These are phyloP conservation scores for Odontocerum albicorne DNA, from an alignment of 2,888 invertebrate genomes.

Conservation along the genomic window DNA sequence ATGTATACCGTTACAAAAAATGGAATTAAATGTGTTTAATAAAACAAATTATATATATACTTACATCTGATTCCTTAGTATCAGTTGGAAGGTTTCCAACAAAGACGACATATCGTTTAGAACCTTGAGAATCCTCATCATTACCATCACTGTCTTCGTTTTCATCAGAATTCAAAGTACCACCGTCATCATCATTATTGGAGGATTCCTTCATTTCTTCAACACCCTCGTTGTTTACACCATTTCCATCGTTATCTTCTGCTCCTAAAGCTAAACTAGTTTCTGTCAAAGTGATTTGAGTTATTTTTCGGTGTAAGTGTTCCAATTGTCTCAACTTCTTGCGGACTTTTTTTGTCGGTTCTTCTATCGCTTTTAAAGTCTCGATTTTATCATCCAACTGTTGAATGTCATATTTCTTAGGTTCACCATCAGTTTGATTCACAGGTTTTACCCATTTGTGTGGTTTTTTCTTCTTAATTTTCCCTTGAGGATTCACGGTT, in stretches of 20 bases:
- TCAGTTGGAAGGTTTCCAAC: slow-evolving; percentile 51
- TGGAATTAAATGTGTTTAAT: neutral
- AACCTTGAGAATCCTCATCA: slow-evolving; percentile 41
- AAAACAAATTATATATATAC: too few species aligned
- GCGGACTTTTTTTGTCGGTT: slow-evolving; percentile 26
- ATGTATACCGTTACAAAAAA: neutral
- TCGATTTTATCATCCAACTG: slow-evolving; percentile 23
- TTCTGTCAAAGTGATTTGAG: slow-evolving; percentile 25
- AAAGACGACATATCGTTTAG: slow-evolving; percentile 55
- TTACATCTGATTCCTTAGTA: slow-evolving; percentile 47
- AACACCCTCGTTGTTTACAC: neutral
- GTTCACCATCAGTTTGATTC: slow-evolving; percentile 5
- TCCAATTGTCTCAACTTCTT: slow-evolving; percentile 33
- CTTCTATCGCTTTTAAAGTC: slow-evolving; percentile 19
- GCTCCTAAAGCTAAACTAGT: slow-evolving; percentile 13
- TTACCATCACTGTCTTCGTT: slow-evolving; percentile 24
- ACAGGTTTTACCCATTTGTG: slow-evolving; percentile 9
- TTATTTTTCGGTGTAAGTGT: slow-evolving; percentile 27
- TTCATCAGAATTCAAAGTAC: neutral
- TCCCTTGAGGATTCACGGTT: slow-evolving; percentile 10
- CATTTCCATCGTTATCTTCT: slow-evolving; percentile 6
- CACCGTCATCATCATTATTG: slow-evolving; percentile 5
- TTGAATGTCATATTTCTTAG: slow-evolving; percentile 24
- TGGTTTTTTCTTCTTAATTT: slow-evolving; percentile 17
- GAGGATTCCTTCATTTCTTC: slow-evolving; percentile 6